Conservation (phyloP, 2,888 invertebrate genomes). For the Drosophila acutilabella region DNA sequence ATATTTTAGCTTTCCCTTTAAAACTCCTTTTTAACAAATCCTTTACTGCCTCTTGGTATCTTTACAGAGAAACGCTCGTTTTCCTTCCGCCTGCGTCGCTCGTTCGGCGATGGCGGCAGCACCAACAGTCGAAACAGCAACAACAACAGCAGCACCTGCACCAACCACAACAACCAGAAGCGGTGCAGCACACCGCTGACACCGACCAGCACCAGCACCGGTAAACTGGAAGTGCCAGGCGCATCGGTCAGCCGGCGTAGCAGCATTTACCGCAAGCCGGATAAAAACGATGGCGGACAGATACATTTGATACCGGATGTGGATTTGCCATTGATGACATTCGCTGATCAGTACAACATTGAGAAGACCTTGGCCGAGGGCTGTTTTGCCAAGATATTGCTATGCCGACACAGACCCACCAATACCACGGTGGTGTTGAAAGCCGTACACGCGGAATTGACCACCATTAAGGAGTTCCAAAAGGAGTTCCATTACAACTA, state of each 20-base stretch:
- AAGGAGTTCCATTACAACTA: constrained; percentile 92
- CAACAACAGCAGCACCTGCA: constrained; percentile 83
- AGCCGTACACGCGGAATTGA: constrained; percentile 87
- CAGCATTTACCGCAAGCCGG: constrained; percentile 84
- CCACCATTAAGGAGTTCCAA: constrained; percentile 88
- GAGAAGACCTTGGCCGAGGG: constrained; percentile 89
- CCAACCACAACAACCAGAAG: constrained; percentile 78
- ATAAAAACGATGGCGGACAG: constrained; percentile 84
- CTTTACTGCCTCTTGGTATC: background rate
- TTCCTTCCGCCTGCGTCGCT: constrained; percentile 82
- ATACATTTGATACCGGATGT: constrained; percentile 87
- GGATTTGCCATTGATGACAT: constrained; percentile 86
- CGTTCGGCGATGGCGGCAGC: constrained; percentile 82
- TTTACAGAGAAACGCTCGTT: constrained; percentile 82
- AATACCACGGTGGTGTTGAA: constrained; percentile 90
- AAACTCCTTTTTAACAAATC: no score
- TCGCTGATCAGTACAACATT: constrained; percentile 88
- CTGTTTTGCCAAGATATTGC: constrained; percentile 89
- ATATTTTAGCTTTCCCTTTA: no score
- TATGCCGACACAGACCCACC: constrained; percentile 87
- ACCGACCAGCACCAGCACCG: constrained; percentile 77
- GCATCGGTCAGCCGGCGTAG: constrained; percentile 83
- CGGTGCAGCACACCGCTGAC: constrained; percentile 81
- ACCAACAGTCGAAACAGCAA: constrained; percentile 83
- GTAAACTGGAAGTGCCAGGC: constrained; percentile 77